Evolutionary conservation across 2,113 vertebrate species (phyloP).

Genomic region (Gymnorhina tibicen): DNA sequence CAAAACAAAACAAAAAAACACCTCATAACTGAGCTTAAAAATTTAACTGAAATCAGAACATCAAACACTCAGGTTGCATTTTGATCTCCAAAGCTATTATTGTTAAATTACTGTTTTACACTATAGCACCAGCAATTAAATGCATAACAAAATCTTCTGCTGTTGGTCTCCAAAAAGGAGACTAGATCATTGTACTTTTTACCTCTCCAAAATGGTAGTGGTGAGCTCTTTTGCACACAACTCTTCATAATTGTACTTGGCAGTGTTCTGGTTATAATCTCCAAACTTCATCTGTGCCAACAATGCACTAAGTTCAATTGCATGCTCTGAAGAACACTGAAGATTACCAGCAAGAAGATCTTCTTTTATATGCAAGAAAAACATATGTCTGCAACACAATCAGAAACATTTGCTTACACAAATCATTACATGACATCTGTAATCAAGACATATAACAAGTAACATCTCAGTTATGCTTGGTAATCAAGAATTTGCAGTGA

Average conservation of each 20-base stretch:
- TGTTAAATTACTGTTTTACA: neutral
- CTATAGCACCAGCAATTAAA: neutral
- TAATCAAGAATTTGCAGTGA: neutral
- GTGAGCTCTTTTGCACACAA: slow-evolving; percentile 87
- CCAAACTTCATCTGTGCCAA: slow-evolving; percentile 94
- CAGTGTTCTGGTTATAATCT: slow-evolving; percentile 97
- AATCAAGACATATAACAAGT: neutral
- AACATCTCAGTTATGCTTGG: neutral
- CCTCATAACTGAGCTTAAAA: neutral
- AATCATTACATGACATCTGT: neutral
- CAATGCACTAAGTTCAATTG: slow-evolving; percentile 88
- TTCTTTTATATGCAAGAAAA: slow-evolving; percentile 95
- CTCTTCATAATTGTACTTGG: slow-evolving; percentile 90
- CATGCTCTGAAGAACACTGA: slow-evolving; percentile 87
- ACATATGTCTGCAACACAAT: slow-evolving; percentile 82
- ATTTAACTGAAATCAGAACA: neutral
- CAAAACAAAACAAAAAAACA: accelerated
- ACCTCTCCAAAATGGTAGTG: slow-evolving; percentile 74
- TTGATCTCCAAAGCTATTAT: neutral
- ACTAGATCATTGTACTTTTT: neutral
- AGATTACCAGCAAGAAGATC: slow-evolving; percentile 91
- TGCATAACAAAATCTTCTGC: neutral
- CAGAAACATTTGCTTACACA: neutral
- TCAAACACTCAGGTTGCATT: neutral
- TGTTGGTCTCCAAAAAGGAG: neutral